A percentile compares a stretch with the other conserved stretches of the same genome.
Evolutionary conservation across 2,797 vertebrate species (phyloP).

Genomic region (Pseudomugil tenellus): DNA sequence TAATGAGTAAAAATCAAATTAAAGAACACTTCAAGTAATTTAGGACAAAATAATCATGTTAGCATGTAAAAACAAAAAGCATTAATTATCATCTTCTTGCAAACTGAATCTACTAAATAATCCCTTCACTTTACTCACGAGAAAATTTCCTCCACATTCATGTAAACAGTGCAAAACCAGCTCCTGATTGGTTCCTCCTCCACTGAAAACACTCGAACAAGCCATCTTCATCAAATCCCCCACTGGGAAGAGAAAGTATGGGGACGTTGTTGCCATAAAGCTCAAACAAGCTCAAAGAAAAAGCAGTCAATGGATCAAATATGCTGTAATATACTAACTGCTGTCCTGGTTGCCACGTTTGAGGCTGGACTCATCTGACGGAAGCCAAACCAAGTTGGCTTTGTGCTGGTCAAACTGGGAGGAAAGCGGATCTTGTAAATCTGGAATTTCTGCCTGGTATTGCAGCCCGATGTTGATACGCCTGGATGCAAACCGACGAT

Average conservation of each 20-base stretch:
- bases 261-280: background rate
- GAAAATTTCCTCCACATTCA: slow-evolving; percentile 89
- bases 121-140: slow-evolving; percentile 84
- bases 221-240: slow-evolving; percentile 90
- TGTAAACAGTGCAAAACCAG: slow-evolving; percentile 93
- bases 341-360: slow-evolving; percentile 47
- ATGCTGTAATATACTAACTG: slow-evolving; percentile 47
- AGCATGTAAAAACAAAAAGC: background rate
- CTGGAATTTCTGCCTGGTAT: slow-evolving; percentile 90
- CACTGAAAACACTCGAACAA: slow-evolving; percentile 92
- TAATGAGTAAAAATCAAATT: background rate
- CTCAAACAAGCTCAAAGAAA: background rate
- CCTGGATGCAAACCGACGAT: slow-evolving; percentile 64
- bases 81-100: background rate
- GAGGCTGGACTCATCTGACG: slow-evolving; percentile 55
- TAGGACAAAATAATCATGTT: background rate
- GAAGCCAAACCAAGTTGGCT: slow-evolving; percentile 90
- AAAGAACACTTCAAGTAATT: background rate
- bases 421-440: slow-evolving; percentile 77
- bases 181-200: slow-evolving; percentile 98
- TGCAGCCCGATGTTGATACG: slow-evolving; percentile 90
- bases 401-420: slow-evolving; percentile 85
- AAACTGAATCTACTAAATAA: background rate
- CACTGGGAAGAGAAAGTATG: slow-evolving; percentile 74
- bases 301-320: background rate